A percentile compares a stretch with the other conserved stretches of the same genome.
These are phyloP conservation scores for Drosophila kepulauana DNA, from an alignment of 1,140 invertebrate species.

Conservation along the genomic window DNA sequence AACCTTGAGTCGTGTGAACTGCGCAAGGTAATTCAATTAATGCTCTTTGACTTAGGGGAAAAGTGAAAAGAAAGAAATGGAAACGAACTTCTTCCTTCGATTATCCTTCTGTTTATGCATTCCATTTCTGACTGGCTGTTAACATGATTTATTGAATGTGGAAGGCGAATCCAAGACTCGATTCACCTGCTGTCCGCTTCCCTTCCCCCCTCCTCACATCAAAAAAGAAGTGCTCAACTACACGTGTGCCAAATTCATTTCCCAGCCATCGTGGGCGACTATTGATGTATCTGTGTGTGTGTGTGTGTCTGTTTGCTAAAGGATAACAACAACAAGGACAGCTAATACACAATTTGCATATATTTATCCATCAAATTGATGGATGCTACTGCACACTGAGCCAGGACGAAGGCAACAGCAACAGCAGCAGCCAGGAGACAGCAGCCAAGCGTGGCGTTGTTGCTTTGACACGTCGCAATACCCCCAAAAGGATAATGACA, in stretches of 20 bases:
- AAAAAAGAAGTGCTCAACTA: conserved; percentile 69
- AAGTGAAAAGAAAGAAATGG: neutral
- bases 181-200: conserved; percentile 18
- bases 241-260: conserved; percentile 83
- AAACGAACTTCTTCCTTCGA: conserved; percentile 6
- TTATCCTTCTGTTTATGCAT: conserved; percentile 51
- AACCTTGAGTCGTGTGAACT: conserved; percentile 61
- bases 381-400: conserved; percentile 81
- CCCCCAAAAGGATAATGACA: conserved; percentile 82
- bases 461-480: conserved; percentile 83
- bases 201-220: conserved; percentile 14
- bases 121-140: conserved; percentile 73
- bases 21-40: conserved; percentile 66
- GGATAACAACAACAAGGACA: conserved; percentile 80
- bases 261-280: conserved; percentile 66
- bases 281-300: conserved; percentile 41
- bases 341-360: conserved; percentile 85
- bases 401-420: neutral
- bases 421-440: conserved; percentile 16
- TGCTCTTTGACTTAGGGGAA: conserved; percentile 6
- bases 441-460: conserved; percentile 65
- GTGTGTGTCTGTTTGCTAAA: conserved; percentile 71
- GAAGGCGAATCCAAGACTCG: conserved; percentile 34
- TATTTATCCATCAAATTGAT: conserved; percentile 85
- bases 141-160: conserved; percentile 81